A percentile compares a stretch with the other conserved stretches of the same genome.
These are phyloP conservation scores for Phaedon cochleariae DNA, from an alignment of 2,888 invertebrate genomes.

Conservation along the genomic window DNA sequence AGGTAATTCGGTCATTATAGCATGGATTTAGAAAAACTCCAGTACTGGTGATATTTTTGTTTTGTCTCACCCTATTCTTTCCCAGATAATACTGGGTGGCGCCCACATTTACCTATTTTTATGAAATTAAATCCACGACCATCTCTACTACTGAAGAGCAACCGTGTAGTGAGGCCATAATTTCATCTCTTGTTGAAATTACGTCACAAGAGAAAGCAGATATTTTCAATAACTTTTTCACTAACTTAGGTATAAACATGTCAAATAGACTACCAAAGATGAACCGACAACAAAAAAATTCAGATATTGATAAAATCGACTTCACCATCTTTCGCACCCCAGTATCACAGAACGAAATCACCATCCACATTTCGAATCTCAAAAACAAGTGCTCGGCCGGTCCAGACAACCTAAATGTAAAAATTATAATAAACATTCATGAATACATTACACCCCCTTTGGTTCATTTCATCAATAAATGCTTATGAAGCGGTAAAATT, in stretches of 20 bases:
- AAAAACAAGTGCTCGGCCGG: conserved; percentile 6
- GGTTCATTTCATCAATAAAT: background rate
- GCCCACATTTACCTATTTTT: too few species aligned
- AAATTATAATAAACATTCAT: background rate
- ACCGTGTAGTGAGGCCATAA: too few species aligned
- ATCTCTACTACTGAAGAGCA: too few species aligned
- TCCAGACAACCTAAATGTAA: background rate
- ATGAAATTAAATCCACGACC: too few species aligned
- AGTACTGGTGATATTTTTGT: too few species aligned
- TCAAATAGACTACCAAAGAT: conserved; percentile 4
- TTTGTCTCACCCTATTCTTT: too few species aligned
- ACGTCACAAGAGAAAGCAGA: conserved; percentile 2
- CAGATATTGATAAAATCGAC: background rate
- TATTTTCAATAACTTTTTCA: conserved; percentile 14
- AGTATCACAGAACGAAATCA: background rate
- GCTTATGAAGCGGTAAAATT: too few species aligned
- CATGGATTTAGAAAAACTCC: too few species aligned
- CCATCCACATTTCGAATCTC: background rate
- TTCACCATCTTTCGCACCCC: background rate
- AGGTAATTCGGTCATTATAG: too few species aligned
- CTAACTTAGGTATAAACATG: conserved; percentile 14
- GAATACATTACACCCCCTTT: background rate
- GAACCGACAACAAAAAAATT: background rate
- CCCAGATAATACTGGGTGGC: too few species aligned
- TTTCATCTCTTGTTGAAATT: too few species aligned